Evolutionary conservation across 1,140 invertebrate species (phyloP).

Genomic region (Frieseomelitta varia): DNA sequence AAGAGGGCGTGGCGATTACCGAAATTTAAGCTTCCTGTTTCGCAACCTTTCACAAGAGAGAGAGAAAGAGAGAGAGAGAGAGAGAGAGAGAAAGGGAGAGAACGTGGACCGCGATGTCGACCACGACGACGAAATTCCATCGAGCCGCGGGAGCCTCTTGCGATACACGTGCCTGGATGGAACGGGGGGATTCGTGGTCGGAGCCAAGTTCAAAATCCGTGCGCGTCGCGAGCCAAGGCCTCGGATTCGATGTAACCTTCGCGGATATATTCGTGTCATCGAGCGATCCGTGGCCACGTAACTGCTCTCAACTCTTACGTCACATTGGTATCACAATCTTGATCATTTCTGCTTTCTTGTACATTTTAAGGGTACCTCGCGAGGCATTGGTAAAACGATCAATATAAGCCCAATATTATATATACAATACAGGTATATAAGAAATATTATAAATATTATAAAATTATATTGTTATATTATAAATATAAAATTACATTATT

Average conservation of each 20-base stretch:
- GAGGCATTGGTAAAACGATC: too few relatives aligned
- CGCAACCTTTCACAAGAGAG: slow-evolving; percentile 37
- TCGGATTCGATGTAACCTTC: slow-evolving; percentile 4
- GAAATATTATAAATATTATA: too few relatives aligned
- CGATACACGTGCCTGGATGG: slow-evolving; percentile 39
- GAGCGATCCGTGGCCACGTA: background rate
- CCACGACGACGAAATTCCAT: slow-evolving; percentile 31
- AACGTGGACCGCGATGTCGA: slow-evolving; percentile 12
- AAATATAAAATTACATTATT: too few relatives aligned
- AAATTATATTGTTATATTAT: too few relatives aligned
- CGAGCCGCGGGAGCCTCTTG: slow-evolving; percentile 30
- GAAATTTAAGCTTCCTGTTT: slow-evolving; percentile 53
- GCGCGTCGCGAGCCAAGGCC: slow-evolving; percentile 17
- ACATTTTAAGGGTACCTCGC: too few relatives aligned
- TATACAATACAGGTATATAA: too few relatives aligned
- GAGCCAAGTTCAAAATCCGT: slow-evolving; percentile 55
- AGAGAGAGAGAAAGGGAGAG: slow-evolving; percentile 33
- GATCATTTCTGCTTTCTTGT: background rate
- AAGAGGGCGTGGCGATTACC: slow-evolving; percentile 32
- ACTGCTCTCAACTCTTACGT: accelerated
- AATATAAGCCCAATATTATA: too few relatives aligned
- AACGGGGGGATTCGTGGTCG: slow-evolving; percentile 23
- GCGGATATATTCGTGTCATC: background rate
- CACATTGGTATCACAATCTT: background rate
- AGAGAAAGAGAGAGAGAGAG: slow-evolving; percentile 35